A percentile compares a stretch with the other conserved stretches of the same genome.
Evolutionary conservation across 1,140 invertebrate genomes (phyloP).

Genomic region (Lucilia cuprina): DNA sequence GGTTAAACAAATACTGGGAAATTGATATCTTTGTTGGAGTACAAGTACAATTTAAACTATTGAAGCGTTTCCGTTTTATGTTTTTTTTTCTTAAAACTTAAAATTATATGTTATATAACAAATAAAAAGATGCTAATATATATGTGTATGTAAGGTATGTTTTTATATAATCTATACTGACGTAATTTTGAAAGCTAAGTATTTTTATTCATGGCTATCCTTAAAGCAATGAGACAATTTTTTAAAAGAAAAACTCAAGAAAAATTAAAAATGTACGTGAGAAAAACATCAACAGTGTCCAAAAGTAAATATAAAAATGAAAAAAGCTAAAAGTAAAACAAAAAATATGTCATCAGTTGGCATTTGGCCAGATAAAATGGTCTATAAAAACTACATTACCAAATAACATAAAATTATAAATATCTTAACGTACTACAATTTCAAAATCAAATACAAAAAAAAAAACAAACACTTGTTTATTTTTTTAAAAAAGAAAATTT

Average conservation of each 20-base stretch:
- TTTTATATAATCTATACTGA: no score
- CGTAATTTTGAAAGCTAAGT: background rate
- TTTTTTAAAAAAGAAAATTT: background rate
- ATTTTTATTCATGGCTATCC: background rate
- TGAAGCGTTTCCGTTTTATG: background rate
- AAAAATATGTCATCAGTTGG: background rate
- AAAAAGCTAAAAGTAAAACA: background rate
- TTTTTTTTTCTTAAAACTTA: background rate
- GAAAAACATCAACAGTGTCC: background rate
- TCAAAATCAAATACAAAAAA: background rate
- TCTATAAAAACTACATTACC: background rate
- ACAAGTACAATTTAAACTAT: background rate
- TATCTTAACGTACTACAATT: background rate
- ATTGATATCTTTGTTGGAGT: no score
- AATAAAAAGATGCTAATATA: background rate
- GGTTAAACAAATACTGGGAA: no score
- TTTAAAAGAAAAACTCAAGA: background rate
- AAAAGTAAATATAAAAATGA: background rate
- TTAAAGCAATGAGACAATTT: background rate
- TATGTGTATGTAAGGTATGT: no score
- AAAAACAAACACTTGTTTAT: background rate
- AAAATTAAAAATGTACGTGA: background rate
- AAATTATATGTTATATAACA: background rate
- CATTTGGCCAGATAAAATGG: constrained; percentile 1
- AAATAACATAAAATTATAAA: background rate